Evolutionary conservation across 64 coral and sea anemone species (phyloP).

Genomic region (Actinia tenebrosa): DNA sequence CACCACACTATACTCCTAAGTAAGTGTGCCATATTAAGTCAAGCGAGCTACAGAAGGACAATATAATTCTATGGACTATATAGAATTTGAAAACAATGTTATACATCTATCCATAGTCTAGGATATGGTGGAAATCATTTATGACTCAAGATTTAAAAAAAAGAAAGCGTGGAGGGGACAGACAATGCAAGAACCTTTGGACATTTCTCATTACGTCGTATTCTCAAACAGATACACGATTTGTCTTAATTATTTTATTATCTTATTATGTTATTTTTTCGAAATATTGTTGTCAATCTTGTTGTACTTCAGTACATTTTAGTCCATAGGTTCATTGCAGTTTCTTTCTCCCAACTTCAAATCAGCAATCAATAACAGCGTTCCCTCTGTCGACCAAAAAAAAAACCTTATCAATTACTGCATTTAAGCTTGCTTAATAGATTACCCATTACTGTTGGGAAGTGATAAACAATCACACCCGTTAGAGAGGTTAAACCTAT

Average conservation of each 20-base stretch:
- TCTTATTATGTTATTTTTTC: no score
- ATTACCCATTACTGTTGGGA: no score
- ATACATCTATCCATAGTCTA: background rate
- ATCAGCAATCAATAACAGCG: no score
- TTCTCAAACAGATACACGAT: no score
- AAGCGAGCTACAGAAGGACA: background rate
- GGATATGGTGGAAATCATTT: background rate
- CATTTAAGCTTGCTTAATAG: no score
- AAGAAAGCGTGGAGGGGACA: background rate
- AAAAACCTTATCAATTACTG: no score
- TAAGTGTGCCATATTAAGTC: background rate
- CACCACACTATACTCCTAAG: conserved; percentile 43
- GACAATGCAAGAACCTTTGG: background rate
- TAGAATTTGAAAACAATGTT: background rate
- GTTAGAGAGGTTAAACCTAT: no score
- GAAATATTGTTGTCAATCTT: background rate
- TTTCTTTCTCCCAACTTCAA: background rate
- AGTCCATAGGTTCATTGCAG: background rate
- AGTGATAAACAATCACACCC: no score
- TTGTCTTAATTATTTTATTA: no score
- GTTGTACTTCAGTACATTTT: background rate
- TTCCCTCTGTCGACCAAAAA: no score
- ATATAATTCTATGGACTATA: background rate
- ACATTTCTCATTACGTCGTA: background rate
- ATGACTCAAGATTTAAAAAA: background rate